Base-by-base conservation (phyloP, 1,140 invertebrate genomes). In the Ostrea edulis region DNA sequence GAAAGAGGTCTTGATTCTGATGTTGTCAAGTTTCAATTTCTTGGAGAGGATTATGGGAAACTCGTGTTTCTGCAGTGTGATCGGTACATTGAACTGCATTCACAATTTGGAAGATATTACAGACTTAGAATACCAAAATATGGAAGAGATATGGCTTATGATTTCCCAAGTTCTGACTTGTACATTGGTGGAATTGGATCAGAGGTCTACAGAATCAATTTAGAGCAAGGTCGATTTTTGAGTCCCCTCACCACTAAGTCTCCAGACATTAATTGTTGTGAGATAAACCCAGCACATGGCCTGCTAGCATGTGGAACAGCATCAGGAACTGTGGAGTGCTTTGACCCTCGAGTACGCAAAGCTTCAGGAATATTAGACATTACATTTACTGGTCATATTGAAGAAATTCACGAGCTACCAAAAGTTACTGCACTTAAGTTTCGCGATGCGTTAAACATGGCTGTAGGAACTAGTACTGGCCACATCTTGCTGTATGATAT, bases 1-100 rank as follows among this genome's bases (percentile, higher is more conserved):
- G 99, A 99, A 95, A 96, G 99, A 92, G 99, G 99, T 94, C 97
- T 99, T 92, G 99, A 99, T 96, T 97, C 98, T 3, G 98, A 99
- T 96, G 98, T 95, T 35, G 90, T 96, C 9, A 95, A 95, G 90
- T 93, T 98, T 96, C 95, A 97, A 97, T 91, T 94, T 82, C 89
- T 96, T n/a, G 95, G 94, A 17, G 95, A 96, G 22, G 96, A 96
- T 91, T 96, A 96, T 86, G 93, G 94, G 14, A 96, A 96, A 95
- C 82, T 96, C 29, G 94, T 96, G 25, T 95, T 97, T 90, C 93
- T 97, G 9, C 96, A 97, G 93, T 95, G 95, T 92, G 96, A 97
- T 87, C 93, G 99, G 85, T 98, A 97, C 95, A 96, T 99, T 82
- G 99, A 99, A 96, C 97, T 99, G 94, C 99, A 99, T 96, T 97